A percentile compares a stretch with the other conserved stretches of the same genome.
Evolutionary conservation across 2,888 invertebrate species (phyloP).

Genomic region (Heliconius cydno): DNA sequence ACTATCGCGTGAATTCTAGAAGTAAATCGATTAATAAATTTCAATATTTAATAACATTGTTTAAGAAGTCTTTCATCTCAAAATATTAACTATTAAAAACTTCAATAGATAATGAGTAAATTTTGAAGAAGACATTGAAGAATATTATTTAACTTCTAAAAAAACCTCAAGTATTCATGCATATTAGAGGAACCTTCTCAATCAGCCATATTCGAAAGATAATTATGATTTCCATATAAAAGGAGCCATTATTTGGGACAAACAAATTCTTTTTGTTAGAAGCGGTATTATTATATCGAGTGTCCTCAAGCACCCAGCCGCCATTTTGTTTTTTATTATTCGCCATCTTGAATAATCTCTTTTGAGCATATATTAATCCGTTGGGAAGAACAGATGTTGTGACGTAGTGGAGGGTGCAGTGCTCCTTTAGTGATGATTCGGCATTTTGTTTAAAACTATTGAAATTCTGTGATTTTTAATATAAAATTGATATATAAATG

Average conservation of each 20-base stretch:
- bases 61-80: neutral
- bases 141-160: neutral
- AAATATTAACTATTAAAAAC: neutral
- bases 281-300: slow-evolving; percentile 39
- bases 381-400: slow-evolving; percentile 67
- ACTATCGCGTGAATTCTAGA: neutral
- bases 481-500: neutral
- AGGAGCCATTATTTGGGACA: slow-evolving; percentile 24
- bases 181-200: neutral
- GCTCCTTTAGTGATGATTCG: slow-evolving; percentile 42
- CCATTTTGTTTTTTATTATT: slow-evolving; percentile 72
- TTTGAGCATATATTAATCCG: slow-evolving; percentile 67
- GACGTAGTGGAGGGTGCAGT: slow-evolving; percentile 62
- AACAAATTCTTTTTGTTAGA: slow-evolving; percentile 35
- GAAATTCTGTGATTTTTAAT: slow-evolving; percentile 7
- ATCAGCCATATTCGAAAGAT: neutral
- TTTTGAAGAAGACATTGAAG: neutral
- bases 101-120: neutral
- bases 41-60: too few species aligned
- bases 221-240: slow-evolving; percentile 23
- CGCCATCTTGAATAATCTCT: slow-evolving; percentile 72
- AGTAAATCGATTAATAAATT: too few species aligned
- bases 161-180: neutral
- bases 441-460: slow-evolving; percentile 27
- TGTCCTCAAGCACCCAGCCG: slow-evolving; percentile 67